These are phyloP conservation scores for Leiothrix lutea DNA, from an alignment of 2,113 vertebrate genomes.

Conservation along the genomic window DNA sequence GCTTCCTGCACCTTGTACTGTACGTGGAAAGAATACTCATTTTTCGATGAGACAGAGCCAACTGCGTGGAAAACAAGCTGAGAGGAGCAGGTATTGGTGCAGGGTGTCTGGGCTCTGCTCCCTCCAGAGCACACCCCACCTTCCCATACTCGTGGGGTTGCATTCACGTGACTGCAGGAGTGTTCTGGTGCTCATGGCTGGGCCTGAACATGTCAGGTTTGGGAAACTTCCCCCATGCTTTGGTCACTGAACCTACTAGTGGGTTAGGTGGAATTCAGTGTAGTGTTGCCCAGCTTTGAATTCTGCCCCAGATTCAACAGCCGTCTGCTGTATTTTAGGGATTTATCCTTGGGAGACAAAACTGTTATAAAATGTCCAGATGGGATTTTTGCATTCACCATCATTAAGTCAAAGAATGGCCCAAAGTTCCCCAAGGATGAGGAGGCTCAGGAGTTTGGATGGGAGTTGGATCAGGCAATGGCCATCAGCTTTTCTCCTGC, in stretches of 20 bases:
- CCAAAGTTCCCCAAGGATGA: not conserved
- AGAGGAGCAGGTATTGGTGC: slow-evolving; percentile 1
- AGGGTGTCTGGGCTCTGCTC: not conserved
- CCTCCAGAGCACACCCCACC: not conserved
- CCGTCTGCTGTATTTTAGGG: not conserved
- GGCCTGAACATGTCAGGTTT: not conserved
- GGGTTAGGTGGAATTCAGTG: not conserved
- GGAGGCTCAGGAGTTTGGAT: not conserved
- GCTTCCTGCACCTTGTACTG: slow-evolving; percentile 39
- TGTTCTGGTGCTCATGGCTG: not conserved
- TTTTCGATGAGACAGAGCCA: slow-evolving; percentile 30
- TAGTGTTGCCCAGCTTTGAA: not conserved
- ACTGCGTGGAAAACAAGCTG: not conserved
- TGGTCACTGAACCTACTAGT: not conserved
- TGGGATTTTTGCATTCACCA: not conserved
- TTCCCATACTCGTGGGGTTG: not conserved
- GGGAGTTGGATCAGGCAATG: not conserved
- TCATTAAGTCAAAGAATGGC: not conserved
- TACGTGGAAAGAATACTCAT: slow-evolving; percentile 36
- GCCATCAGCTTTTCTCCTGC: not conserved
- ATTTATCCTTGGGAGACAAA: not conserved
- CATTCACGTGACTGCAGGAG: not conserved
- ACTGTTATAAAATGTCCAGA: not conserved
- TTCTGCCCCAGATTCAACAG: not conserved
- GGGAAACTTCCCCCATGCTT: not conserved